Evolutionary conservation across 1,140 invertebrate species (phyloP), one percentile per base, ranked within the genome.

Genomic region (Micrasema longulum): DNA sequence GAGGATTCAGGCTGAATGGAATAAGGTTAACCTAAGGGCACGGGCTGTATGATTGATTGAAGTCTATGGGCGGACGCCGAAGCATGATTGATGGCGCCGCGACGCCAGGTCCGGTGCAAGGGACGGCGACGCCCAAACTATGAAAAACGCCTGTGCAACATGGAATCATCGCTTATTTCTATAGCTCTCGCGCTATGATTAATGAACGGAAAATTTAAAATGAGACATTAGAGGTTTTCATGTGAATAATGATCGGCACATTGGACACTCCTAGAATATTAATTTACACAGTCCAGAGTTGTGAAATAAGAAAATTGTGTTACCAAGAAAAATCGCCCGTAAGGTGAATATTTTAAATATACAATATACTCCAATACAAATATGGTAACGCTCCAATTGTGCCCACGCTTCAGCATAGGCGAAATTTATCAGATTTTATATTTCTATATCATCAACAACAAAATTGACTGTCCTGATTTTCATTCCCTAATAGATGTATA

Each of bases 1-100:
- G 12, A 23, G 26, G 50, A 53, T 53, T 12, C 22, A 6, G 22
- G 9, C 36, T 22, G 43, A 45, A 20, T 0, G 18, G 60, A 35
- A 57, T 57, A 57, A 57, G 53, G 53, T 57, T 57, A 57, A 57
- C 53, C 53, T 31, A 57, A 57, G 26, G 60, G 18, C 41, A 45
- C 20, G 2, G 38, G 60, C n/a, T 31, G 11, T 63, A 63, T 63
- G 60, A 63, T 63, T 63, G 60, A 63, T 63, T 47, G 60, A 9
- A 47, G 60, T 31, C 18, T 43, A 63, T 23, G n/a, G 22, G 38
- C 14, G 18, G 60, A 57, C 47, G 66, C 63, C 72, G 67, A 73
- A 64, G 57, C 66, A 73, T 69, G 72, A 73, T 73, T 73, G 60
- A 73, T 73, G 72, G 38, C 72, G 66, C 55, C 66, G 66, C 45